These are phyloP conservation scores for Esox masquinongy DNA, from an alignment of 2,797 vertebrate genomes.

Conservation along the genomic window DNA sequence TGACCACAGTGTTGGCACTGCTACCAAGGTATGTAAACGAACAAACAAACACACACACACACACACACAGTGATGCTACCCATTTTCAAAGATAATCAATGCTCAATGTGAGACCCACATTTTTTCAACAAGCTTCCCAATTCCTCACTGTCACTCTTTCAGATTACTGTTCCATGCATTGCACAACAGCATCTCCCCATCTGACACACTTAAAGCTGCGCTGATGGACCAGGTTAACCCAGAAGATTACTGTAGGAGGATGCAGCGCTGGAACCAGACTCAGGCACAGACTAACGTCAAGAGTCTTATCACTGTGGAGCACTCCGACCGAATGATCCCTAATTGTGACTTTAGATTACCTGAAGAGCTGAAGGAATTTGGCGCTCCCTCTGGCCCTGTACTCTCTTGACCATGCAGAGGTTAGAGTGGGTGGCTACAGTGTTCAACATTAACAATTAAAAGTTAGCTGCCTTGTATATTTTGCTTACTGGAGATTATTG, in stretches of 20 bases:
- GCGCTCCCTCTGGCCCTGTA: slow-evolving; percentile 38
- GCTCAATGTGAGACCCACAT: background rate
- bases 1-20: slow-evolving; percentile 82
- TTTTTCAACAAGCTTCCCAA: background rate
- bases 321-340: slow-evolving; percentile 22
- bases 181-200: slow-evolving; percentile 72
- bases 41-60: background rate
- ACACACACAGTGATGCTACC: background rate
- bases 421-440: background rate
- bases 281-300: slow-evolving; percentile 14
- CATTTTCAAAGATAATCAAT: background rate
- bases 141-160: slow-evolving; percentile 46
- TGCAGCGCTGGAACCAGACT: slow-evolving; percentile 64
- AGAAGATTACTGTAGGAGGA: slow-evolving; percentile 45
- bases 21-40: slow-evolving; percentile 82
- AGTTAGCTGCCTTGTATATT: background rate
- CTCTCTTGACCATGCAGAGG: slow-evolving; percentile 42
- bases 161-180: slow-evolving; percentile 79
- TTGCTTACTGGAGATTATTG: background rate
- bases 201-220: slow-evolving; percentile 65
- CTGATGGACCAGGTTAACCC: slow-evolving; percentile 58
- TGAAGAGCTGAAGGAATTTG: slow-evolving; percentile 25
- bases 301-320: slow-evolving; percentile 26
- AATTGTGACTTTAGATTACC: slow-evolving; percentile 17
- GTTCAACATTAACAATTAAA: background rate